Evolutionary conservation across 2,113 vertebrate species (phyloP).

Genomic region (Bufo gargarizans): DNA sequence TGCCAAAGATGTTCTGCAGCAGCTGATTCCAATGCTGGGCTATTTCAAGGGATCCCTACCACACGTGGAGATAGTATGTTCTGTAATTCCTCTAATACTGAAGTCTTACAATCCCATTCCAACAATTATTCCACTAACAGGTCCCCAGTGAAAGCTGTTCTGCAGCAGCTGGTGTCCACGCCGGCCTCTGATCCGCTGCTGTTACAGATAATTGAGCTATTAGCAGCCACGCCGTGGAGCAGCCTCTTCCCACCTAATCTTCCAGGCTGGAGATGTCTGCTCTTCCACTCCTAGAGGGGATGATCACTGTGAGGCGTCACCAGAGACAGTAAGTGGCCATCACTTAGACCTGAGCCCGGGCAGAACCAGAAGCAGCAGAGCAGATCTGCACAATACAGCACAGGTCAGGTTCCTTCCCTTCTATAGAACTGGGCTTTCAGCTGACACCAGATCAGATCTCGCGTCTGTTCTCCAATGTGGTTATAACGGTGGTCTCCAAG

Average conservation of each 20-base stretch:
- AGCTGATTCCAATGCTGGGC: not conserved
- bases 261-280: not conserved
- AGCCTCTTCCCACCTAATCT: no score
- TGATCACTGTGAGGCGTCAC: no score
- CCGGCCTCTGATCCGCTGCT: not conserved
- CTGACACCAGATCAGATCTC: no score
- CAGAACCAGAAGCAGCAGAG: no score
- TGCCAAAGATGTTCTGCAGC: not conserved
- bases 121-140: not conserved
- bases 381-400: no score
- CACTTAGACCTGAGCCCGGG: no score
- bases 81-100: not conserved
- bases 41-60: not conserved
- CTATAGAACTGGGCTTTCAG: no score
- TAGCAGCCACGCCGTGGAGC: not conserved
- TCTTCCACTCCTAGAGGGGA: no score
- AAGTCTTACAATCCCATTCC: not conserved
- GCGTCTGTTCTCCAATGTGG: no score
- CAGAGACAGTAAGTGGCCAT: no score
- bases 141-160: not conserved
- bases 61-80: not conserved
- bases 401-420: no score
- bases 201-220: not conserved
- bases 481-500: no score
- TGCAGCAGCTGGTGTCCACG: not conserved